Evolutionary conservation across 2,113 vertebrate species (phyloP).

Genomic region (Pagrus major): DNA sequence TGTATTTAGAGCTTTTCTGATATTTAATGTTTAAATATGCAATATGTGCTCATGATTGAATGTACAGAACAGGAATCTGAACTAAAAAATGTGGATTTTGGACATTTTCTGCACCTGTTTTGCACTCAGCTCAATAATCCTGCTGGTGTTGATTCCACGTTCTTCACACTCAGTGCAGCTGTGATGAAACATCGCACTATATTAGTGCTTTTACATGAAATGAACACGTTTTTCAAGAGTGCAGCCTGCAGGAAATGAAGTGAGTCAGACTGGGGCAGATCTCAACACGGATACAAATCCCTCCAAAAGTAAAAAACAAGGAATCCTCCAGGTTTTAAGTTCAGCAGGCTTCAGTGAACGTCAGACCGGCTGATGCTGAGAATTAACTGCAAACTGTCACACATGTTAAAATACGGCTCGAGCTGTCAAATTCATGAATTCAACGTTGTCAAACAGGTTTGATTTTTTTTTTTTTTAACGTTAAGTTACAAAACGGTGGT

Average conservation of each 20-base stretch:
- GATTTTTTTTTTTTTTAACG: background rate
- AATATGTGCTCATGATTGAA: too few species aligned
- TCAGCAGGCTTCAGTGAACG: slow-evolving; percentile 21
- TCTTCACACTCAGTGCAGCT: background rate
- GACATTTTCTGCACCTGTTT: too few species aligned
- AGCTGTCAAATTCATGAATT: slow-evolving; percentile 37
- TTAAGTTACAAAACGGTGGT: background rate
- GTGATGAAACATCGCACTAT: background rate
- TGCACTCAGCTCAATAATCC: too few species aligned
- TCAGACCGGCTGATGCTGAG: slow-evolving; percentile 59
- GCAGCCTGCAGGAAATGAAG: background rate
- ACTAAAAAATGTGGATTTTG: too few species aligned
- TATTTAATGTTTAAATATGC: too few species aligned
- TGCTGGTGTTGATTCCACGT: too few species aligned
- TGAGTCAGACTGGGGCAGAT: background rate
- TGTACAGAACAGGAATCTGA: too few species aligned
- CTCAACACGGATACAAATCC: background rate
- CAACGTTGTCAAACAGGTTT: slow-evolving; percentile 21
- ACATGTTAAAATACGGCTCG: slow-evolving; percentile 4
- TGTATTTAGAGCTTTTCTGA: too few species aligned
- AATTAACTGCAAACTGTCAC: background rate
- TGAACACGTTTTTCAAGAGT: background rate
- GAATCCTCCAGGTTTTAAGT: background rate
- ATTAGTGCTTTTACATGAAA: background rate
- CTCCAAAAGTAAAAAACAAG: background rate